A percentile compares a stretch with the other conserved stretches of the same genome.
phyloP scores from a whole-genome alignment of 2,797 vertebrate genomes.

The Tiaroga cobitis region DNA sequence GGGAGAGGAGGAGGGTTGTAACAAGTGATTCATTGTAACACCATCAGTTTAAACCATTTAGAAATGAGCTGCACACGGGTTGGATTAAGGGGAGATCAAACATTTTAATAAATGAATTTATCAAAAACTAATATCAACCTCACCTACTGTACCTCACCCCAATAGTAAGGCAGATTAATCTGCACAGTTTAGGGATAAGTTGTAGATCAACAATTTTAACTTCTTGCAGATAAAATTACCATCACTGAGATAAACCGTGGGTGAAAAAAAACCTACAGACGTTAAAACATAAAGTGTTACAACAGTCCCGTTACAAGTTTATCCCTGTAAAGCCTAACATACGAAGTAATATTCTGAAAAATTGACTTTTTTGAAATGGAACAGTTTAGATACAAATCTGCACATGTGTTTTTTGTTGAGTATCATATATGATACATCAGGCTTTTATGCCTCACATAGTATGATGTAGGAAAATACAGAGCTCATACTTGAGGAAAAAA shows the following conservation, averaged over 20 bases:
- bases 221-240: neutral
- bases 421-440: neutral
- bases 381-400: neutral
- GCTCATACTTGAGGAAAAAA: neutral
- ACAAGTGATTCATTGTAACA: slow-evolving; percentile 1
- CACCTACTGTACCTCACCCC: neutral
- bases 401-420: too few species aligned
- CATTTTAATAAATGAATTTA: neutral
- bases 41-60: neutral
- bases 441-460: neutral
- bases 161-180: neutral
- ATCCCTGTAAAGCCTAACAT: neutral
- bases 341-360: too few species aligned
- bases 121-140: neutral
- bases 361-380: too few species aligned
- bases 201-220: neutral
- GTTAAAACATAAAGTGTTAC: neutral
- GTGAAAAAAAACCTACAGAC: neutral
- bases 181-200: neutral
- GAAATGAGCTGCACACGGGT: neutral
- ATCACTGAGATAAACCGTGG: neutral
- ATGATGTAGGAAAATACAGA: neutral
- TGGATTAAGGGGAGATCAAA: neutral
- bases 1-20: neutral
- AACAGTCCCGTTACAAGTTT: neutral